Base-by-base conservation (phyloP, 2,888 invertebrate genomes). In the Athalia circularis region DNA sequence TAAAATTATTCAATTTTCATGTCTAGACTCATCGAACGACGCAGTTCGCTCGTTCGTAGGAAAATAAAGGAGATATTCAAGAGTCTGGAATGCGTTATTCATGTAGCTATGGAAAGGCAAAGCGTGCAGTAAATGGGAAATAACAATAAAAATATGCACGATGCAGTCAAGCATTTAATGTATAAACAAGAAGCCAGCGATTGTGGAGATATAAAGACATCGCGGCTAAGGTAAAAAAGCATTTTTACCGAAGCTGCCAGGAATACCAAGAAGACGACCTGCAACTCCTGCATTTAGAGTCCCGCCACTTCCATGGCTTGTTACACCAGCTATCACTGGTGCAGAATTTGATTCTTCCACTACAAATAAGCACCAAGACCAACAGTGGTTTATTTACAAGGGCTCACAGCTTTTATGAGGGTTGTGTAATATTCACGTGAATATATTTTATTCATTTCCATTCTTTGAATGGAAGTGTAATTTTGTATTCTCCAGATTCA, bases 231-330 rank as follows among this genome's bases (percentile, higher is more conserved):
- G 83, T 48, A 80, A 77, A 82, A 77, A 84, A 84, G 85, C 83
- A 11, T 79, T 83, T 83, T 88, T 86, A 84, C 84, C 84, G 84
- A 85, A 84, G 82, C 87, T 88, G 86, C 92, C 93, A 89, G 94
- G 94, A 90, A 94, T 92, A 91, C 93, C 92, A 92, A 94, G 94
- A 92, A 94, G 94, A 91, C 94, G 94, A 92, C 93, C 93, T 29
- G 29, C 29, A 29, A 29, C 29, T 82, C 87, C 85, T 68, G 82
- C 79, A 83, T 85, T 81, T 82, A 84, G 84, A 81, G 86, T 83
- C 78, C 85, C 86, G 80, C 83, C 83, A 79, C 83, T 84, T 81
- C 84, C 85, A 81, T 85, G 86, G 83, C 83, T 82, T 81, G 86
- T 83, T 78, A 85, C 82, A 75, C 87, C 87, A 84, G 87, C 86